Percentiles rank a stretch among this genome's conserved stretches.
Evolutionary conservation across 2,113 vertebrate genomes (phyloP).

Genomic region (Tetrao urogallus): DNA sequence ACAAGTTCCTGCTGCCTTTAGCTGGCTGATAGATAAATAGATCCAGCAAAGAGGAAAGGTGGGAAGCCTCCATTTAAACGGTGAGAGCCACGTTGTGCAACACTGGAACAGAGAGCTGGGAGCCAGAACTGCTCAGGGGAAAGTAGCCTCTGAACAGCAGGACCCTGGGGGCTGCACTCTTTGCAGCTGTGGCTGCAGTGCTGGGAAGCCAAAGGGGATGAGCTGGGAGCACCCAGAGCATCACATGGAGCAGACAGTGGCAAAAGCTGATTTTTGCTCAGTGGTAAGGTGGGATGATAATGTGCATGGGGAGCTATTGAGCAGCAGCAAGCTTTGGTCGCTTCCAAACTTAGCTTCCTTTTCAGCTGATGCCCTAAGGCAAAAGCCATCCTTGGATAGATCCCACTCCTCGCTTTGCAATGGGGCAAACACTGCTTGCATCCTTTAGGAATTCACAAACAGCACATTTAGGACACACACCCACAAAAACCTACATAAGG

Average conservation of each 20-base stretch:
- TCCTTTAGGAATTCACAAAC: background rate
- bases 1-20: slow-evolving; percentile 59
- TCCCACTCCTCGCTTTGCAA: background rate
- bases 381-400: accelerated
- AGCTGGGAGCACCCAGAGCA: accelerated
- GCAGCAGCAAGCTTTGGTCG: background rate
- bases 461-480: accelerated
- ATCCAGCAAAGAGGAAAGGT: slow-evolving; percentile 37
- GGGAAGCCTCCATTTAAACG: slow-evolving; percentile 8
- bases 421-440: accelerated
- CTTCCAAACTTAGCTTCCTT: background rate
- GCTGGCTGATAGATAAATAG: slow-evolving; percentile 55
- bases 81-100: background rate
- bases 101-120: background rate
- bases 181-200: accelerated
- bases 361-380: background rate
- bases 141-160: background rate
- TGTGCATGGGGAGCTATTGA: accelerated
- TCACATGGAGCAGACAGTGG: background rate
- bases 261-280: background rate
- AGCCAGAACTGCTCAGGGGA: background rate
- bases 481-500: background rate
- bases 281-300: background rate
- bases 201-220: accelerated
- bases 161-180: background rate